Evolutionary conservation across 1,140 invertebrate species (phyloP).

Genomic region (Uloborus diversus): DNA sequence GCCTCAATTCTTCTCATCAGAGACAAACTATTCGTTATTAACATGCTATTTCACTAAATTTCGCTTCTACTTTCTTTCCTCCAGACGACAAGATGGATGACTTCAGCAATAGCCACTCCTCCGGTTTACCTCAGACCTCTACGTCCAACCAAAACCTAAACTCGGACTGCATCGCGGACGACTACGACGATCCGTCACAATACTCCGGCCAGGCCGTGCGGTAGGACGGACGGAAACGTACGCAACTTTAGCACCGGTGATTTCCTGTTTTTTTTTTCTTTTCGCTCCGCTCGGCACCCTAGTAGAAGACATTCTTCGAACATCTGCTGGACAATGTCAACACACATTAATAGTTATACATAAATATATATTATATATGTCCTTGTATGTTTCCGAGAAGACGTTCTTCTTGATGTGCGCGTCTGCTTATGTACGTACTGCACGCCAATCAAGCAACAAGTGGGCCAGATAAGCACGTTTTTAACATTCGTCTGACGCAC

Average conservation of each 20-base stretch:
- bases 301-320: not conserved
- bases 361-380: slow-evolving; percentile 3
- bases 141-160: slow-evolving; percentile 41
- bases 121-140: slow-evolving; percentile 15
- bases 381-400: not conserved
- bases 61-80: slow-evolving; percentile 1
- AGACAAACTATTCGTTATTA: too few relatives aligned
- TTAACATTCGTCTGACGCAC: not conserved
- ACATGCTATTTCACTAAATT: too few relatives aligned
- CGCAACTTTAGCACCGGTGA: slow-evolving; percentile 8
- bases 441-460: not conserved
- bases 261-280: not conserved
- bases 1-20: too few relatives aligned
- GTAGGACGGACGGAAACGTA: not conserved
- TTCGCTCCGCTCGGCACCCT: not conserved
- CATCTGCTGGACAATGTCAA: too few relatives aligned
- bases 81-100: slow-evolving; percentile 41
- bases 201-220: slow-evolving; percentile 16
- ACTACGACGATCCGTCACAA: slow-evolving; percentile 40
- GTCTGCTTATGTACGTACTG: not conserved
- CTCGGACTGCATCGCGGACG: slow-evolving; percentile 39
- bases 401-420: not conserved
- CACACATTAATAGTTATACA: slow-evolving; percentile 2
- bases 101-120: slow-evolving; percentile 3
- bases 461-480: not conserved